Evolutionary conservation across 2,888 invertebrate genomes (phyloP).

Genomic region (Troilus luridus): DNA sequence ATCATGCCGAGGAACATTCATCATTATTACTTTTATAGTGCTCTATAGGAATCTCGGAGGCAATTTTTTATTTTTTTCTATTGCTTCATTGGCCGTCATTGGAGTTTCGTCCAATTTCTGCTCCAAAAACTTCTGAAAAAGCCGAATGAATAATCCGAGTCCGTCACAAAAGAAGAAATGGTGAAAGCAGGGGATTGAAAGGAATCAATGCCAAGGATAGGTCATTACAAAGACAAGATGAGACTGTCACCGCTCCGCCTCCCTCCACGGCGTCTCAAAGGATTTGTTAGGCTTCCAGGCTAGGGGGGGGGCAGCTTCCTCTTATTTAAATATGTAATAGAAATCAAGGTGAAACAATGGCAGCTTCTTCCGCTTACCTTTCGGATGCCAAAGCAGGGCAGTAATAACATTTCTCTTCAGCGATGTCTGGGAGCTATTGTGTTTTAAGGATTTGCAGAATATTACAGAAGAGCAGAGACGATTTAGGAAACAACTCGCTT

Average conservation of each 20-base stretch:
- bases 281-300: neutral
- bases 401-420: neutral
- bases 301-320: neutral
- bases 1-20: too few relatives aligned
- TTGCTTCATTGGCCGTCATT: neutral
- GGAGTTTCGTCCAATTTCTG: neutral
- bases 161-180: conserved; percentile 8
- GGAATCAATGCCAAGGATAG: neutral
- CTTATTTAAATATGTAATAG: conserved; percentile 33
- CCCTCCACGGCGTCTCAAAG: neutral
- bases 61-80: neutral
- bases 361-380: neutral
- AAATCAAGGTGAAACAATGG: conserved; percentile 21
- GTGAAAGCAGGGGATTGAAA: neutral
- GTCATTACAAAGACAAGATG: conserved; percentile 13
- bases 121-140: neutral
- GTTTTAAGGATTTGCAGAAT: neutral
- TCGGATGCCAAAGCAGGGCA: neutral
- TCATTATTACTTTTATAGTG: neutral
- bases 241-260: neutral
- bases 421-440: neutral
- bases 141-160: neutral
- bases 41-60: neutral
- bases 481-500: neutral
- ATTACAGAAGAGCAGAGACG: neutral